Evolutionary conservation across 2,113 vertebrate species (phyloP).

Genomic region (Pelobates fuscus): DNA sequence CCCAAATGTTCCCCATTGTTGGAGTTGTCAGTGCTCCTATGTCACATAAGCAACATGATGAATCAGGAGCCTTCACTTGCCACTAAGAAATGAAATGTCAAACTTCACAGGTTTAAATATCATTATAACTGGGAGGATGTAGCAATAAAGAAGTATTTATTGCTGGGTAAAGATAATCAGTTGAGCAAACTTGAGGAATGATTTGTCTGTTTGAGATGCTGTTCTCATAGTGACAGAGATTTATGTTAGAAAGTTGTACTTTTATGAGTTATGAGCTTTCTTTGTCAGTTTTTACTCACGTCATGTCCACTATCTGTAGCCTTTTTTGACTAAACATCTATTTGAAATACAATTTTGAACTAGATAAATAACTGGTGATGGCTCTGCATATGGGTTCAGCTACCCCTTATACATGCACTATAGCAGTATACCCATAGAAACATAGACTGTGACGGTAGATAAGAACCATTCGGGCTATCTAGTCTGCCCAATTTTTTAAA

Average conservation of each 20-base stretch:
- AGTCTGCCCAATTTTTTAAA: no score
- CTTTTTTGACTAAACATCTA: no score
- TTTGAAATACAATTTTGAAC: no score
- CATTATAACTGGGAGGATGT: constrained; percentile 14
- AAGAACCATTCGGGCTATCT: no score
- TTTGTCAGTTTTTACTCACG: background rate
- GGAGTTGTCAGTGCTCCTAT: background rate
- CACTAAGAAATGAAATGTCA: background rate
- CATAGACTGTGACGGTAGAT: no score
- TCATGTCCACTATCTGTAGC: background rate
- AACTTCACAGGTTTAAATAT: constrained; percentile 5
- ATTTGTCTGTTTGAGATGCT: constrained; percentile 1
- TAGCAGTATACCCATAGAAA: no score
- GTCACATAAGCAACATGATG: constrained; percentile 27
- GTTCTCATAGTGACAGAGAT: constrained; percentile 9
- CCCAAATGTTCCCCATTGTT: constrained; percentile 13
- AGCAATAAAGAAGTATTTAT: constrained; percentile 24
- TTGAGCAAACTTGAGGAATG: constrained; percentile 1
- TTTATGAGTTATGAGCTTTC: background rate
- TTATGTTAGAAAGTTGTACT: constrained; percentile 6
- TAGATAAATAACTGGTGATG: no score
- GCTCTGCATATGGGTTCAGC: no score
- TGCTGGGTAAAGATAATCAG: background rate
- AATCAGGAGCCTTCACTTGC: background rate
- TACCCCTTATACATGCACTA: no score